These are phyloP conservation scores for Apeira syringaria DNA, from an alignment of 2,888 invertebrate genomes.

Conservation along the genomic window DNA sequence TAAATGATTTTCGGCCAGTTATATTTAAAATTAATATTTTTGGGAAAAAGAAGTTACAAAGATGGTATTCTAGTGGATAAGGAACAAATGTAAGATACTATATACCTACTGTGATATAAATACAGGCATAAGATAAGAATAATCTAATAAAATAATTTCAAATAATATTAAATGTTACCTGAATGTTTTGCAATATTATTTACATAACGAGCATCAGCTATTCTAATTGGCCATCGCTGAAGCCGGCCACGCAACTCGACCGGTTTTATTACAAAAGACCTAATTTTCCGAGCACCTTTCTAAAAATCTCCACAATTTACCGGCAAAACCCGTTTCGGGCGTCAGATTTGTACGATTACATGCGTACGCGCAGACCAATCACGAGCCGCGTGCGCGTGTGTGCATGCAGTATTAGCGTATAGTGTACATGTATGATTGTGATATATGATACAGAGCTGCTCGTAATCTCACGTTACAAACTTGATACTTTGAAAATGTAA, in stretches of 20 bases:
- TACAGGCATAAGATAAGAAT: no score
- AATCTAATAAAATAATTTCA: no score
- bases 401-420: slow-evolving; percentile 16
- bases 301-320: slow-evolving; percentile 77
- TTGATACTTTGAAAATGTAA: slow-evolving; percentile 6
- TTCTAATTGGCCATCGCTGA: slow-evolving; percentile 30
- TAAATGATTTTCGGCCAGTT: slow-evolving; percentile 4
- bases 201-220: slow-evolving; percentile 32
- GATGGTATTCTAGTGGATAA: no score
- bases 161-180: no score
- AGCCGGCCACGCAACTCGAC: slow-evolving; percentile 29
- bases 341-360: slow-evolving; percentile 33
- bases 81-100: no score
- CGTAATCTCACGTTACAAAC: slow-evolving; percentile 33
- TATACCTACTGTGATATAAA: no score
- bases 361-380: slow-evolving; percentile 34
- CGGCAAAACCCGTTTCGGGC: slow-evolving; percentile 68
- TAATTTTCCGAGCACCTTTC: slow-evolving; percentile 65
- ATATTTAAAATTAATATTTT: background rate
- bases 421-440: slow-evolving; percentile 11
- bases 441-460: slow-evolving; percentile 34
- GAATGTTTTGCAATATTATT: slow-evolving; percentile 34
- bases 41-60: no score
- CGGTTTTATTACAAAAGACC: slow-evolving; percentile 55
- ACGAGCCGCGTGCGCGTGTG: slow-evolving; percentile 14